A percentile compares a stretch with the other conserved stretches of the same genome.
Evolutionary conservation across 2,888 invertebrate genomes (phyloP).

Genomic region (Eupithecia pulchellata): DNA sequence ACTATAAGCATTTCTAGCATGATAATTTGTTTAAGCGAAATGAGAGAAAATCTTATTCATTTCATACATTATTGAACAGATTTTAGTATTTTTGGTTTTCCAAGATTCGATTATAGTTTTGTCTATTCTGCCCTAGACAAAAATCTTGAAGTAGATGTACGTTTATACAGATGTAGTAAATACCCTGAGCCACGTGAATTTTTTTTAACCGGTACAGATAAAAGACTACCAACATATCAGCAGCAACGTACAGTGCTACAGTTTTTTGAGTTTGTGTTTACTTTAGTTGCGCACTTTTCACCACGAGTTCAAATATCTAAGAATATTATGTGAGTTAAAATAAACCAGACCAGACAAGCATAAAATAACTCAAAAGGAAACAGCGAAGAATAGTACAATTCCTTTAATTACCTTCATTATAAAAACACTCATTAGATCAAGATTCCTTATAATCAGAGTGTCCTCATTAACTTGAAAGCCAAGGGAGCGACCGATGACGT

Average conservation of each 20-base stretch:
- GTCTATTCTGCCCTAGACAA: background rate
- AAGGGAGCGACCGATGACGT: conserved; percentile 63
- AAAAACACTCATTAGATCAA: background rate
- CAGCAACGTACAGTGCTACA: too few relatives aligned
- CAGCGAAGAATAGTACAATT: background rate
- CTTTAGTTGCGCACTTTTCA: too few relatives aligned
- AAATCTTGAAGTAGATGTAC: too few relatives aligned
- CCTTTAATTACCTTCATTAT: background rate
- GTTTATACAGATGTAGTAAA: too few relatives aligned
- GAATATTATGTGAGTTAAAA: too few relatives aligned
- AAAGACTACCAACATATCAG: background rate
- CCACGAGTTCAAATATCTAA: too few relatives aligned
- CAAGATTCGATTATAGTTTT: background rate
- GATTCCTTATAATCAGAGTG: conserved; percentile 16
- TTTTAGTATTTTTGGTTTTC: background rate
- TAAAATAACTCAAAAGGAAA: background rate
- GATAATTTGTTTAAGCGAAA: background rate
- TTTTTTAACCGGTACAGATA: background rate
- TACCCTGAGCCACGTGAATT: too few relatives aligned
- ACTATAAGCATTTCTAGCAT: background rate
- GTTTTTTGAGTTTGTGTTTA: too few relatives aligned
- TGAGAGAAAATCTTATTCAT: background rate
- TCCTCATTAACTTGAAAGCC: conserved; percentile 31
- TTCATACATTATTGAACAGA: background rate
- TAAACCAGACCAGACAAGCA: background rate